Evolutionary conservation across 1,140 invertebrate genomes (phyloP), one percentile per base, ranked within the genome.

Genomic region (Armadillidium nasatum): DNA sequence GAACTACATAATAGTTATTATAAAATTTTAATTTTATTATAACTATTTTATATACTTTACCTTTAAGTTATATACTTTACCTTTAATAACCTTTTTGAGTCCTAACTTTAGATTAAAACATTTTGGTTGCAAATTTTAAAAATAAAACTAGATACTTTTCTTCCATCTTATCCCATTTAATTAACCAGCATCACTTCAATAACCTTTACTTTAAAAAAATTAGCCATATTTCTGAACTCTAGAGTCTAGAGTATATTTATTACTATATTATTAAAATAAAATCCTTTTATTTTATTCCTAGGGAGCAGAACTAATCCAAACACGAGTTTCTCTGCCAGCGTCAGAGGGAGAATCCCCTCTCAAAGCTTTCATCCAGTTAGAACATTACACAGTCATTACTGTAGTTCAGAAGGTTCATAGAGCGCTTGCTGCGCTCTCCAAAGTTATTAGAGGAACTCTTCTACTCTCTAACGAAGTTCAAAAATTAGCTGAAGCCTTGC

Each of bases 401-500:
- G 78, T 89, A 11, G 82, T 88, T 0, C 86, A 88, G 81, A 79
- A 82, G 6, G 86, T 90, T 44, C 90, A 89, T 80, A 84, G 85
- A 73, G 85, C 86, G 79, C 83, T 93, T 74, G 87, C 87, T 15
- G 81, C 83, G 74, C 83, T 93, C 4, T 89, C 88, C 80, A 90
- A 89, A 83, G 87, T 89, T 33, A 87, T 89, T 75, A 85, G 89
- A 78, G 89, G 89, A 21, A 86, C 85, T 21, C 81, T 86, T 33
- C 82, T 88, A 0, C 85, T 89, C 0, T 87, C 87, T 19, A 83
- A 84, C 19, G 86, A 87, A 69, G 86, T 87, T n/a, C 82, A 87
- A 33, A 79, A 85, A 60, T 81, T 89, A 23, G 89, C 88, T 45
- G 85, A 86, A 60, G 84, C 85, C 78, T 84, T 92, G 33, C 81